Percentiles rank a stretch among this genome's conserved stretches.
These are phyloP conservation scores for Ornithoptera alexandrae DNA, from an alignment of 2,888 invertebrate species.

Conservation along the genomic window DNA sequence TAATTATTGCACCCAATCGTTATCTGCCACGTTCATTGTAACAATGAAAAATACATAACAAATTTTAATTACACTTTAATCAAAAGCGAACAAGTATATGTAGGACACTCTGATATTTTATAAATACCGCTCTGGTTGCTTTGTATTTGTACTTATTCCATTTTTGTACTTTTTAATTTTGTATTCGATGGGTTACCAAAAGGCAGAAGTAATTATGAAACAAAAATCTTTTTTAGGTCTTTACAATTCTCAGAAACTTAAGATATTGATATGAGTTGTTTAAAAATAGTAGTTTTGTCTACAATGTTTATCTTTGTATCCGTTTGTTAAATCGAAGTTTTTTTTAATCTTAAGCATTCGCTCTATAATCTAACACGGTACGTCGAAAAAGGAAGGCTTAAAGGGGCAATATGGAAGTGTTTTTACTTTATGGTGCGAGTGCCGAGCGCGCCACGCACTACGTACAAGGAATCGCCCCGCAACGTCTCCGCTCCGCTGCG, in stretches of 20 bases:
- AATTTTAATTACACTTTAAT: conserved; percentile 11
- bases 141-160: background rate
- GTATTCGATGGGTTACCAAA: background rate
- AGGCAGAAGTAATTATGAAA: background rate
- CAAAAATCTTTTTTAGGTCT: background rate
- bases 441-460: conserved; percentile 60
- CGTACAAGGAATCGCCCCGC: conserved; percentile 71
- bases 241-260: background rate
- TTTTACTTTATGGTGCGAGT: conserved; percentile 60
- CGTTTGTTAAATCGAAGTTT: background rate
- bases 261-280: background rate
- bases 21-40: conserved; percentile 32
- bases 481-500: conserved; percentile 65
- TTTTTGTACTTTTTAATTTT: conserved; percentile 16
- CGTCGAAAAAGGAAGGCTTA: conserved; percentile 61
- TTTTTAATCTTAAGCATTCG: conserved; percentile 36
- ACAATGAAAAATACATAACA: conserved; percentile 7
- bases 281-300: background rate
- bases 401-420: conserved; percentile 67
- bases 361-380: conserved; percentile 34
- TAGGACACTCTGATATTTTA: background rate
- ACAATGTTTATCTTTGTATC: background rate
- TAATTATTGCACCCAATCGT: conserved; percentile 56
- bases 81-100: conserved; percentile 4
- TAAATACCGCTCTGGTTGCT: conserved; percentile 6